Evolutionary conservation across 2,888 invertebrate species (phyloP).

Genomic region (Achlya flavicornis): DNA sequence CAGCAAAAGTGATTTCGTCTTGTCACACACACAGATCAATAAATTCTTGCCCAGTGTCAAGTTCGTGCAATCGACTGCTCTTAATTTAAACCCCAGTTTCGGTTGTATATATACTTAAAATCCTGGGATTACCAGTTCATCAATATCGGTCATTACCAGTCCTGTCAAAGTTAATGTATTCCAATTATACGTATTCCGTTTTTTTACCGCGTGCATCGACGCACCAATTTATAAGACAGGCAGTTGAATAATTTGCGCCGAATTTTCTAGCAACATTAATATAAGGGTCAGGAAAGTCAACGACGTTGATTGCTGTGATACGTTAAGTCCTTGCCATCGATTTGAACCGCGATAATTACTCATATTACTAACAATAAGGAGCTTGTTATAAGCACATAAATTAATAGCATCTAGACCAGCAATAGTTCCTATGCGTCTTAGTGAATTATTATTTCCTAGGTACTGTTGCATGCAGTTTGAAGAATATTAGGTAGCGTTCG

Average conservation of each 20-base stretch:
- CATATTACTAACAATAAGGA: slow-evolving; percentile 24
- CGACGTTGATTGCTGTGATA: slow-evolving; percentile 44
- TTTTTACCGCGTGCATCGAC: neutral
- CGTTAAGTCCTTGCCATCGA: slow-evolving; percentile 53
- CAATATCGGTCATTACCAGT: neutral
- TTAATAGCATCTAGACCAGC: slow-evolving; percentile 1
- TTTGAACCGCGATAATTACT: slow-evolving; percentile 51
- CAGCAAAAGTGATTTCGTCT: neutral
- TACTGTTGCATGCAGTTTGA: neutral
- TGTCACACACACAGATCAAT: no score
- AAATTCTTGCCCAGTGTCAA: no score
- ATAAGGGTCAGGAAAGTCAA: slow-evolving; percentile 56
- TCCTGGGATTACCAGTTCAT: no score
- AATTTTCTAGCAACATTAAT: slow-evolving; percentile 64
- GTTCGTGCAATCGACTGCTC: no score
- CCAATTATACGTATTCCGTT: neutral
- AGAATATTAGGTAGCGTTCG: neutral
- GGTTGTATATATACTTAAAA: no score
- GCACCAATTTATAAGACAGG: neutral
- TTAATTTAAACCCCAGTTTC: no score
- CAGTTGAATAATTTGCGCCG: slow-evolving; percentile 33
- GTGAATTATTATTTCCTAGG: neutral
- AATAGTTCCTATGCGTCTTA: neutral
- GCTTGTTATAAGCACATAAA: slow-evolving; percentile 7
- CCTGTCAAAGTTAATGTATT: neutral